Evolutionary conservation across 2,888 invertebrate genomes (phyloP), one percentile per base, ranked within the genome.

Genomic region (Alloplasta piceator): DNA sequence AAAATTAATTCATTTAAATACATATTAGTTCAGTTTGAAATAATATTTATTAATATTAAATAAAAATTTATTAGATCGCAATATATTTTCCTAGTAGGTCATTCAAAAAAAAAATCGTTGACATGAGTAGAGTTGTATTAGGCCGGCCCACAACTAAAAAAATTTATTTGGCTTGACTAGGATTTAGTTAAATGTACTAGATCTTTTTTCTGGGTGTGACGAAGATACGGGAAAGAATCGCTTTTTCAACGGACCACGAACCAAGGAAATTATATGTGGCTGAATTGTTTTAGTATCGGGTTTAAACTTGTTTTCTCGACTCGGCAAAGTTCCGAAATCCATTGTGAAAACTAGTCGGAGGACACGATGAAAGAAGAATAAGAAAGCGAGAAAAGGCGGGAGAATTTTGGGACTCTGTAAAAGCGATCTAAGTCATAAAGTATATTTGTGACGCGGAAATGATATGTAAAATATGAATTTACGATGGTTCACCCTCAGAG

Each of bases 301-400:
- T 63, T 50, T 61, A 72, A 72, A 66, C 41, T 72, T 43, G 72
- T 72, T 72, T n/a, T 63, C 38, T 48, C 10, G 60, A 60, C 60
- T 60, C 6, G 46, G 14, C 50, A 50, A 50, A 50, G 61, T 72
- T 61, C 43, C 39, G 50, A 14, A 7, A 36, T 58, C 14, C n/a
- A 5, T 39, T 39, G 14, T 26, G 61, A n/a, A n/a, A n/a, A n/a
- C n/a, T n/a, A 61, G 61, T 39, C 10, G 14, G 50, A 10, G 50
- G 50, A 50, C 50, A 9, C 6, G n/a, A n/a, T 50, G 7, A 63
- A 50, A 39, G 50, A 52, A 39, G 9, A 55, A 39, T 39, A 43
- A 71, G 71, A 64, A 39, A n/a, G n/a, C 50, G 61, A 68, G 68
- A 81, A 64, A 77, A 56, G 38, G 48, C 50, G 61, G 56, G 61